phyloP scores from a whole-genome alignment of 2,888 invertebrate species.

The Drosophila sordidula region DNA sequence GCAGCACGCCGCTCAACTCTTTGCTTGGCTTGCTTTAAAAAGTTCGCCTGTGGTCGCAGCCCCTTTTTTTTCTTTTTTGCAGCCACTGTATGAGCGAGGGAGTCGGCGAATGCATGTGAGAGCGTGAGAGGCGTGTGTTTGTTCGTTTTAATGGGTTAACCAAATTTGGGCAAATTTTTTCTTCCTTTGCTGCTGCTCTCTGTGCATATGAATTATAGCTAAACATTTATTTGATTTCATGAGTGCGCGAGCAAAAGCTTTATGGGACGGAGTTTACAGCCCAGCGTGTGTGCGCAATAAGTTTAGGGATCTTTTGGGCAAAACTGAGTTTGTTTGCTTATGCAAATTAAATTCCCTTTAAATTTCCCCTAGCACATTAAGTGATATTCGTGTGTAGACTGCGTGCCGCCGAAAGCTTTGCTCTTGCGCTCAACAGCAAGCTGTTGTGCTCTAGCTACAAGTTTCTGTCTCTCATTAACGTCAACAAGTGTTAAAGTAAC shows the following conservation, averaged over 20 bases:
- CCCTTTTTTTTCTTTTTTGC: neutral
- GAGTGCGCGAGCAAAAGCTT: conserved; percentile 14
- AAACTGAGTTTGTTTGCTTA: neutral
- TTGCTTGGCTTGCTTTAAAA: conserved; percentile 5
- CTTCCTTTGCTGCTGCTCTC: conserved; percentile 1
- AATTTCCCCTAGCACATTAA: neutral
- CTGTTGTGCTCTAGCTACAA: conserved; percentile 1
- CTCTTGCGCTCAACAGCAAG: neutral
- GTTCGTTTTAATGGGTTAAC: conserved; percentile 64
- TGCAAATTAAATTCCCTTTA: conserved; percentile 1
- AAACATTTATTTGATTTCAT: conserved; percentile 46
- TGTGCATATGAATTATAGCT: conserved; percentile 36
- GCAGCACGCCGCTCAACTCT: conserved; percentile 3
- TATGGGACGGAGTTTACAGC: neutral
- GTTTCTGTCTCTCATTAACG: conserved; percentile 54
- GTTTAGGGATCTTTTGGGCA: neutral
- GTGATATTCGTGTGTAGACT: neutral
- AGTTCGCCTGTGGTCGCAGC: conserved; percentile 1
- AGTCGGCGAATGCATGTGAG: neutral
- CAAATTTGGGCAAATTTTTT: conserved; percentile 13
- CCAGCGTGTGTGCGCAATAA: neutral
- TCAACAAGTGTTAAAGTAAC: conserved; percentile 70
- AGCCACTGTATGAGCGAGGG: neutral
- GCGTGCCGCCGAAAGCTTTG: conserved; percentile 5
- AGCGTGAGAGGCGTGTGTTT: conserved; percentile 17